phyloP scores from a whole-genome alignment of 1,140 invertebrate genomes.

The Panulirus ornatus region DNA sequence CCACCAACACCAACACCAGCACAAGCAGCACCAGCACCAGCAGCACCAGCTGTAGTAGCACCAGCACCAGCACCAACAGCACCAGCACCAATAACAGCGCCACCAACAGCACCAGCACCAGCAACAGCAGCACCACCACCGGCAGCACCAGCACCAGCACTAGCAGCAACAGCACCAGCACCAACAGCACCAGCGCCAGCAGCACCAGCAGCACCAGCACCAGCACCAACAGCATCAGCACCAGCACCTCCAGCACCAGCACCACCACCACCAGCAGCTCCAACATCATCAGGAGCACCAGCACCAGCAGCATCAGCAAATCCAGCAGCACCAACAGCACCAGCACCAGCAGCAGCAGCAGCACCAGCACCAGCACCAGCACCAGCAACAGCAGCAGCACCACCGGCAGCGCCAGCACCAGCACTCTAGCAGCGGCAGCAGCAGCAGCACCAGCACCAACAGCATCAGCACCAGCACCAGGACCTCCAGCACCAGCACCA shows the following conservation, averaged over 20 bases:
- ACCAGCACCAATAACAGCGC: conserved; percentile 18
- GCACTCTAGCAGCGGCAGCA: conserved; percentile 2
- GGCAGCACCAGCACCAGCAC: conserved; percentile 6
- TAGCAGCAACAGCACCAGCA: too few relatives aligned
- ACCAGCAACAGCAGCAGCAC: conserved; percentile 3
- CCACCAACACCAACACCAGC: conserved; percentile 40
- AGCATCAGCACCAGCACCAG: too few relatives aligned
- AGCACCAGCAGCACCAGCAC: conserved; percentile 30
- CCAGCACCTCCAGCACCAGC: conserved; percentile 18
- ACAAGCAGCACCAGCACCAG: conserved; percentile 44
- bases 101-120: conserved; percentile 28
- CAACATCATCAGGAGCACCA: conserved; percentile 11
- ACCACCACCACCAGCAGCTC: conserved; percentile 9
- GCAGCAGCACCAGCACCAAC: conserved; percentile 20
- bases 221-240: too few relatives aligned
- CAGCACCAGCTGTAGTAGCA: conserved; percentile 22
- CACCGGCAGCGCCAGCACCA: neutral
- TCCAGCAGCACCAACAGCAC: conserved; percentile 23
- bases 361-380: conserved; percentile 16
- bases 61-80: too few relatives aligned
- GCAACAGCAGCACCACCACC: conserved; percentile 35
- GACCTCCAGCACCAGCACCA: conserved; percentile 25
- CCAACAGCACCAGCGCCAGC: conserved; percentile 12
- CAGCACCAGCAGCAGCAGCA: conserved; percentile 15
- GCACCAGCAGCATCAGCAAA: too few relatives aligned